A percentile compares a stretch with the other conserved stretches of the same genome.
Conservation (phyloP, 2,888 invertebrate species). For the Drosophila mulleri region DNA sequence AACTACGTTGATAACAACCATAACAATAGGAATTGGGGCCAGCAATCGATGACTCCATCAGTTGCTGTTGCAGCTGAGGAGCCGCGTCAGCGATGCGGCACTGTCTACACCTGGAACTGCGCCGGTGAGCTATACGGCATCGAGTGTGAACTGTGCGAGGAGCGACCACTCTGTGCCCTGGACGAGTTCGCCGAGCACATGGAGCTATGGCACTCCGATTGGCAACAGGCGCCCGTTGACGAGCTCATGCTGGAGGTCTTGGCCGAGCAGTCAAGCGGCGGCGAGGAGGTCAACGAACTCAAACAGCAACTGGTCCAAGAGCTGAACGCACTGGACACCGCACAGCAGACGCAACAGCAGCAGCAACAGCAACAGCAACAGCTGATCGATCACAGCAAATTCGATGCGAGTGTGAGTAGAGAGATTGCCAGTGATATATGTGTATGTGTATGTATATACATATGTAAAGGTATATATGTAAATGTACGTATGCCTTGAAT, state of each 20-base stretch:
- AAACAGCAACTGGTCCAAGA: slow-evolving; percentile 67
- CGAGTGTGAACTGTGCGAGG: slow-evolving; percentile 80
- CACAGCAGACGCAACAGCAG: not conserved
- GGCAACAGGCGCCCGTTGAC: slow-evolving; percentile 65
- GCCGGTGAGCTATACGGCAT: slow-evolving; percentile 76
- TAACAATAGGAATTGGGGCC: slow-evolving; percentile 2
- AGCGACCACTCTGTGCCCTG: slow-evolving; percentile 75
- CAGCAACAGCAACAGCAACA: slow-evolving; percentile 8
- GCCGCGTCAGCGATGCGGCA: slow-evolving; percentile 70
- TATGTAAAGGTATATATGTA: not conserved
- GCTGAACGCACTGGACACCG: slow-evolving; percentile 51
- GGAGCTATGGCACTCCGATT: slow-evolving; percentile 78
- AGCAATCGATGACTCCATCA: slow-evolving; percentile 4
- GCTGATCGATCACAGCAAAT: slow-evolving; percentile 16
- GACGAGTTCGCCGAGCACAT: slow-evolving; percentile 79
- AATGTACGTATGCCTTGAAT: too few species aligned
- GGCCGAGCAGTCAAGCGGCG: slow-evolving; percentile 58
- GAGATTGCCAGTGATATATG: not conserved
- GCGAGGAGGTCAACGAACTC: slow-evolving; percentile 67
- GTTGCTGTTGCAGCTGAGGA: slow-evolving; percentile 29
- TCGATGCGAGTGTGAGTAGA: slow-evolving; percentile 32
- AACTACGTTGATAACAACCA: not conserved
- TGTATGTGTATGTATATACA: too few species aligned
- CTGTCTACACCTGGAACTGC: slow-evolving; percentile 80
- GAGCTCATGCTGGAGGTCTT: slow-evolving; percentile 73